These are phyloP conservation scores for Carcharodon carcharias DNA, from an alignment of 2,797 vertebrate species.

Conservation along the genomic window DNA sequence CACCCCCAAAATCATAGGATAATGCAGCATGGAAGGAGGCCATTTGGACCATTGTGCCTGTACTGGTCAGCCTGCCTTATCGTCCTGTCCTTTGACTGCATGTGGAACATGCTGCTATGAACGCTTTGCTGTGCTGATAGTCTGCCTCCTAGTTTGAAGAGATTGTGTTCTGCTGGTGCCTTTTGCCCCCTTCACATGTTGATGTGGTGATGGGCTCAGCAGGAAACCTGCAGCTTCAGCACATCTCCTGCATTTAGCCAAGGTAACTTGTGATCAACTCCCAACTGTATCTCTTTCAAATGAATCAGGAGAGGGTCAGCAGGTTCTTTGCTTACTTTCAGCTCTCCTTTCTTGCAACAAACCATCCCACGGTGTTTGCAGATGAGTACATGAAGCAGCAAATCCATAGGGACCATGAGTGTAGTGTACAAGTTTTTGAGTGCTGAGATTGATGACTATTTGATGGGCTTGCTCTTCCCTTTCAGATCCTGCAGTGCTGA, in stretches of 20 bases:
- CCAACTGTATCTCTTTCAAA: background rate
- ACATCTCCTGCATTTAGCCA: background rate
- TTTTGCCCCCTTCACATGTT: background rate
- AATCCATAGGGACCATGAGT: background rate
- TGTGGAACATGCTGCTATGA: too few relatives aligned
- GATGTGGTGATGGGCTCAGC: background rate
- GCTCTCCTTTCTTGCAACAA: background rate
- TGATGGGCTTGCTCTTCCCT: constrained; percentile 35
- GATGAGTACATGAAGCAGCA: background rate
- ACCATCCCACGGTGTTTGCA: background rate
- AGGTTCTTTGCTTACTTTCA: background rate
- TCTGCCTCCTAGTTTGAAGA: background rate
- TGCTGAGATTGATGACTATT: background rate
- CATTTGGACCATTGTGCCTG: background rate
- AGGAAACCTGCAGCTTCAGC: background rate
- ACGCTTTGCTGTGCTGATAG: background rate
- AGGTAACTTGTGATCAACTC: background rate
- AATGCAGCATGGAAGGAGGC: background rate
- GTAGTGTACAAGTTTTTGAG: background rate
- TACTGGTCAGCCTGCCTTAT: background rate
- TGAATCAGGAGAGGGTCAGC: background rate
- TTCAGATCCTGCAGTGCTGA: constrained; percentile 66
- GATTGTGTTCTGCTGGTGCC: background rate
- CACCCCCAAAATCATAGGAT: background rate
- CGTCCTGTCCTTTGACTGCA: background rate